A percentile compares a stretch with the other conserved stretches of the same genome.
Evolutionary conservation across 2,113 vertebrate species (phyloP).

Genomic region (Pedetes capensis): DNA sequence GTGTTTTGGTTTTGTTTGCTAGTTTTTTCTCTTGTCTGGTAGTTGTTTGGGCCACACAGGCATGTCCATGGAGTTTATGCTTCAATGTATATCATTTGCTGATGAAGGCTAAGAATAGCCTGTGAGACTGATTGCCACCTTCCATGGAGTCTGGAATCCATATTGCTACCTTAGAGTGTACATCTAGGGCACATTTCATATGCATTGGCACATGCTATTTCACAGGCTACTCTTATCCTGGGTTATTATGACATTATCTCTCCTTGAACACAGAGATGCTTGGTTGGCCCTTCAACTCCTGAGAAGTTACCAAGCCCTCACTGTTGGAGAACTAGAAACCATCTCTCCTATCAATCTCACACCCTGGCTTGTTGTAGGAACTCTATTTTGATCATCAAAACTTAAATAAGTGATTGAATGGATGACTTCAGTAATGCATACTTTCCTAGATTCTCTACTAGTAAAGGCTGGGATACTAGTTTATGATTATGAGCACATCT

Average conservation of each 20-base stretch:
- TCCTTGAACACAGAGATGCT: background rate
- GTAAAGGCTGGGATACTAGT: fast-evolving
- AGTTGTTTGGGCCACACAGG: background rate
- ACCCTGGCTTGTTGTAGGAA: background rate
- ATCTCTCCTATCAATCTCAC: background rate
- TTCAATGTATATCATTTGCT: background rate
- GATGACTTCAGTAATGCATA: background rate
- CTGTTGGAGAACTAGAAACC: background rate
- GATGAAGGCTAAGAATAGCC: background rate
- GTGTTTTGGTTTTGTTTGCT: background rate
- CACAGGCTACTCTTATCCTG: background rate
- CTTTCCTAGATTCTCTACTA: background rate
- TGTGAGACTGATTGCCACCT: background rate
- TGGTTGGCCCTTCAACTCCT: background rate
- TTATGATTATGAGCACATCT: background rate
- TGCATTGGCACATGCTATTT: background rate
- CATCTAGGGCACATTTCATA: background rate
- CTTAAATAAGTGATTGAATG: background rate
- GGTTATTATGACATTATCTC: background rate
- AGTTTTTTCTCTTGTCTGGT: background rate
- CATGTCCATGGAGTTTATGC: background rate
- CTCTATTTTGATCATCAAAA: background rate
- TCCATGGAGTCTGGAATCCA: background rate
- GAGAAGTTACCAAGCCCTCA: background rate
- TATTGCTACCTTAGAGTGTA: background rate